Percentiles rank a stretch among this genome's conserved stretches.
Conservation (phyloP, 2,888 invertebrate genomes). For the Melanargia galathea region DNA sequence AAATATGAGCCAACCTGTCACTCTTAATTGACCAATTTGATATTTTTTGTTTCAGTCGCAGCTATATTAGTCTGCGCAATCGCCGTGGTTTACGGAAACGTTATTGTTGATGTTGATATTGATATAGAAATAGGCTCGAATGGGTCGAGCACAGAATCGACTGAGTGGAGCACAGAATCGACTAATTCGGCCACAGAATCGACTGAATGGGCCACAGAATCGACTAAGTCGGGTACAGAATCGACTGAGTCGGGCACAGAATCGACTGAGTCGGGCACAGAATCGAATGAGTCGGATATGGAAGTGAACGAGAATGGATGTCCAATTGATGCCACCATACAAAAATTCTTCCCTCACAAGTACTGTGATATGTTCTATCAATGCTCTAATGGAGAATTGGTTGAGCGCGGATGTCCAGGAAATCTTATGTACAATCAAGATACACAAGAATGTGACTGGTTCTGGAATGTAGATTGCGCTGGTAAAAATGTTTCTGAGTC, state of each 20-base stretch:
- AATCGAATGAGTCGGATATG: too few relatives aligned
- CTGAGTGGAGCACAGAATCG: too few relatives aligned
- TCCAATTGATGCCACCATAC: constrained; percentile 42
- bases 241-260: too few relatives aligned
- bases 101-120: constrained; percentile 20
- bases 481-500: constrained; percentile 35
- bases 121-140: constrained; percentile 45
- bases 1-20: too few relatives aligned
- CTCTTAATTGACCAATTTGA: background rate
- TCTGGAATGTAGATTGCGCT: constrained; percentile 45
- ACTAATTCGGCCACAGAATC: too few relatives aligned
- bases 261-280: too few relatives aligned
- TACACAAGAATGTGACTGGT: constrained; percentile 45
- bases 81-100: constrained; percentile 47
- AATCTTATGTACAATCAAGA: constrained; percentile 42
- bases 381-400: constrained; percentile 48
- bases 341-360: constrained; percentile 48
- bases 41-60: constrained; percentile 52
- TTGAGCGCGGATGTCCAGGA: constrained; percentile 43
- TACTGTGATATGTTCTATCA: constrained; percentile 51
- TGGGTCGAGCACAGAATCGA: too few relatives aligned
- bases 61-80: constrained; percentile 57
- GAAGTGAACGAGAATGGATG: constrained; percentile 45
- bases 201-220: too few relatives aligned
- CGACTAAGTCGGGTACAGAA: too few relatives aligned